Evolutionary conservation across 2,113 vertebrate species (phyloP).

Genomic region (Lota lota): DNA sequence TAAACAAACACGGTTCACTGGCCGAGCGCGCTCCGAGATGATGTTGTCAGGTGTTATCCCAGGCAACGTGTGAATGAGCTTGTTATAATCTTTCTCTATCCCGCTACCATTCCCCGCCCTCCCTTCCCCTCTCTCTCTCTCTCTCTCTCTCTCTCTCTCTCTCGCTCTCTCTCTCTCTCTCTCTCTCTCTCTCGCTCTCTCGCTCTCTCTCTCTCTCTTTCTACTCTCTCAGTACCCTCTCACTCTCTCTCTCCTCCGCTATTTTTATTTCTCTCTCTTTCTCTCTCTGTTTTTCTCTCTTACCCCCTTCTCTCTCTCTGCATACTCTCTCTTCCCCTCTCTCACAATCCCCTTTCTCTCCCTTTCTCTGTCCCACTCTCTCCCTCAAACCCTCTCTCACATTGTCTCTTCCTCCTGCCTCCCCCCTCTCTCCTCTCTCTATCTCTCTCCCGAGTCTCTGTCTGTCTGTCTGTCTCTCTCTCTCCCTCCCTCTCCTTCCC

Average conservation of each 20-base stretch:
- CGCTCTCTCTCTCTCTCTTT: too few relatives aligned
- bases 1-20: background rate
- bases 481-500: background rate
- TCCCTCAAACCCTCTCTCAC: too few relatives aligned
- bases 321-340: conserved; percentile 9
- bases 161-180: too few relatives aligned
- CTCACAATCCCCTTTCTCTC: conserved; percentile 19
- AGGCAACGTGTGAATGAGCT: conserved; percentile 42
- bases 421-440: conserved; percentile 44
- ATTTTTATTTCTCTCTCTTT: background rate
- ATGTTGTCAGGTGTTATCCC: conserved; percentile 42
- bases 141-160: too few relatives aligned
- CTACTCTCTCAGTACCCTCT: conserved; percentile 50
- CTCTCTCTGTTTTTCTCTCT: conserved; percentile 1
- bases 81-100: conserved; percentile 22
- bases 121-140: background rate
- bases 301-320: conserved; percentile 1
- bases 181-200: too few relatives aligned
- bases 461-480: background rate
- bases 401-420: background rate
- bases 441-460: too few relatives aligned
- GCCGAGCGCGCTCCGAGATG: conserved; percentile 7
- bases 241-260: conserved; percentile 9
- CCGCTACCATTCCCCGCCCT: background rate
- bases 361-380: background rate